These are phyloP conservation scores for Drosophila lacertosa DNA, from an alignment of 1,140 invertebrate genomes.

Conservation along the genomic window DNA sequence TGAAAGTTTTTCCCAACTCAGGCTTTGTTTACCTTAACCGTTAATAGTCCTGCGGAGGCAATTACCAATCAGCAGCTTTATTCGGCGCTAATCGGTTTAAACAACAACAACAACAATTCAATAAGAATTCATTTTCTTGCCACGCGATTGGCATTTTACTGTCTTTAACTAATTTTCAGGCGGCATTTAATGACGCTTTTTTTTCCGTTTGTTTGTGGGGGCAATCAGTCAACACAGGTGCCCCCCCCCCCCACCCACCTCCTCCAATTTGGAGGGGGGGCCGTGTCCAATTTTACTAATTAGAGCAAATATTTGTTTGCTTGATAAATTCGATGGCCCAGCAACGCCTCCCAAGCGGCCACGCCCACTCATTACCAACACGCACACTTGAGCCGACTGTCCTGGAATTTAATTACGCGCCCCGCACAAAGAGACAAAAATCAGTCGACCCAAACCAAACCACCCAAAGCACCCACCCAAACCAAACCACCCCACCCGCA, in stretches of 20 bases:
- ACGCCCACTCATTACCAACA: slow-evolving; percentile 43
- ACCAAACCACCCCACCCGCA: no score
- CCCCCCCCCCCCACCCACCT: no score
- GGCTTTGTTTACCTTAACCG: no score
- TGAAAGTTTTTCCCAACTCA: no score
- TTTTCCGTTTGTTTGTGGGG: no score
- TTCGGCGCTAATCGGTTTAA: slow-evolving; percentile 50
- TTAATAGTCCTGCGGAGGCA: slow-evolving; percentile 49
- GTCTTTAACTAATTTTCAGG: slow-evolving; percentile 14
- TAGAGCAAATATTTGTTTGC: slow-evolving; percentile 53
- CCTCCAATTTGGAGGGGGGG: no score
- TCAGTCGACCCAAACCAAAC: slow-evolving; percentile 35
- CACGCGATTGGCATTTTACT: slow-evolving; percentile 44
- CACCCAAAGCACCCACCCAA: background rate
- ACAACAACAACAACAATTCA: slow-evolving; percentile 29
- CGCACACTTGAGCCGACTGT: slow-evolving; percentile 22
- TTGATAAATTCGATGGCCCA: slow-evolving; percentile 40
- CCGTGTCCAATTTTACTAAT: slow-evolving; percentile 56
- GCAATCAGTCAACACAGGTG: slow-evolving; percentile 48
- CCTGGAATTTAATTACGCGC: slow-evolving; percentile 49
- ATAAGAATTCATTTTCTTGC: background rate
- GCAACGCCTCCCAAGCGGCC: slow-evolving; percentile 16
- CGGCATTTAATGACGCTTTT: slow-evolving; percentile 45
- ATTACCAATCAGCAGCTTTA: slow-evolving; percentile 47
- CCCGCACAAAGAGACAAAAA: slow-evolving; percentile 44